Base-by-base conservation (phyloP, 2,113 vertebrate genomes). In the Oreotragus oreotragus region DNA sequence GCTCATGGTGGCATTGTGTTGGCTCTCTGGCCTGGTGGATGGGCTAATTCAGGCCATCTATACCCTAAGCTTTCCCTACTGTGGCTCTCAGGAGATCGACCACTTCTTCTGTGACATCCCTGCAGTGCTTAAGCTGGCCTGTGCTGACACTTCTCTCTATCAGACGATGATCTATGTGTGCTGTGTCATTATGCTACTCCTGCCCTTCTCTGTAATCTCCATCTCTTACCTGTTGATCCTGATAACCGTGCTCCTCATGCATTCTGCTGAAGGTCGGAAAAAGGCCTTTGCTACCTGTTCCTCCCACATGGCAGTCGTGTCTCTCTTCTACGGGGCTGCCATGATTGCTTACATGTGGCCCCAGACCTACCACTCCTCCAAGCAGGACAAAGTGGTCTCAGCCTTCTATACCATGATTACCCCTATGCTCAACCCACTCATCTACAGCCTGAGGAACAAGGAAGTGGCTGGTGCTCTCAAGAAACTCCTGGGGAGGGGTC, bases 401-500 rank as follows among this genome's bases (percentile, higher is more conserved):
- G 95, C 97, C n/a, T 98, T 98, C 95, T 98, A 98, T 13, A 98
- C 97, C 10, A 77, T 97, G 88, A 45, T 98, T 47, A 94, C 96
- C 11, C 98, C 97, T 47, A 88, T 97, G 96, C 96, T 98, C 36
- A 73, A 43, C 70, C 66, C 36, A 39, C 70, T 73, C 36, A 43
- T 73, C 11, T 73, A 73, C 36, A 73, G 70, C 11, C 70, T 73
- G 21, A 73, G 70, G 21, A 73, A 43, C 70, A 73, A 73, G 11
- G 70, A 98, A 81, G 97, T 98, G 36, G 70, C 93, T 2, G 70
- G 66, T 2, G 97, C 97, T 3, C 76, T 98, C 64, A 89, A 23
- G 57, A 98, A 94, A 83, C 53, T 98, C 60, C 21, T 98, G 62
- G 87, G 92, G 51, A 93, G 57, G 49, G 89, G 90, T 36, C 6